phyloP scores from a whole-genome alignment of 1,140 invertebrate species.

The Andrena cerasifolii region DNA sequence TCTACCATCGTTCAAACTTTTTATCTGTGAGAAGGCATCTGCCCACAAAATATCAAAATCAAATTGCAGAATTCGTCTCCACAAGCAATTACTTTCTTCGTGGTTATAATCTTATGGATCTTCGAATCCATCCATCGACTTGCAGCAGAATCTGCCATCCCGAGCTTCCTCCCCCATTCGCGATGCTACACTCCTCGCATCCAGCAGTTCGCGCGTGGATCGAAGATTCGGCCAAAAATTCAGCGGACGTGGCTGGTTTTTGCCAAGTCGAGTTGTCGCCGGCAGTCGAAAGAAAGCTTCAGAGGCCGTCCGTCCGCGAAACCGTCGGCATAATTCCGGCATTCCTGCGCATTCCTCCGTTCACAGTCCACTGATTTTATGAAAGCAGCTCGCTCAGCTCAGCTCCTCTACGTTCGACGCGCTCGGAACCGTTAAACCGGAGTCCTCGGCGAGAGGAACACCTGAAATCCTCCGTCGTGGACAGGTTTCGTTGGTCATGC shows the following conservation, averaged over 20 bases:
- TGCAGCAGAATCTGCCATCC: no score
- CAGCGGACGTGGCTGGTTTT: constrained; percentile 55
- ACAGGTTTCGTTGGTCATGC: constrained; percentile 48
- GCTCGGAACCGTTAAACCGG: constrained; percentile 51
- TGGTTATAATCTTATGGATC: no score
- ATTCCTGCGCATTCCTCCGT: constrained; percentile 65
- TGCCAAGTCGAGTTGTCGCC: constrained; percentile 20
- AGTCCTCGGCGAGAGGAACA: not conserved
- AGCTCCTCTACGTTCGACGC: not conserved
- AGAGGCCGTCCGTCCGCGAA: constrained; percentile 29
- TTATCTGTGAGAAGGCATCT: no score
- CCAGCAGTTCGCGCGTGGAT: constrained; percentile 28
- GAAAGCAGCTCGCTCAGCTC: constrained; percentile 37
- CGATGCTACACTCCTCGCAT: not conserved
- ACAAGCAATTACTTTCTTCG: no score
- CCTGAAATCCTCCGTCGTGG: not conserved
- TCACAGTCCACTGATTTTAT: constrained; percentile 67
- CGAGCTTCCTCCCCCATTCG: not conserved
- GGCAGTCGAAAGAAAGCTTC: constrained; percentile 56
- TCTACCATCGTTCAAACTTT: no score
- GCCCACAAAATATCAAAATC: no score
- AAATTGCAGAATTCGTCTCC: no score
- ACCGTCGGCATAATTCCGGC: constrained; percentile 60
- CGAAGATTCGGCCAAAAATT: constrained; percentile 52
- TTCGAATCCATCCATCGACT: no score